Evolutionary conservation across 2,797 vertebrate species (phyloP).

Genomic region (Zalophus californianus): DNA sequence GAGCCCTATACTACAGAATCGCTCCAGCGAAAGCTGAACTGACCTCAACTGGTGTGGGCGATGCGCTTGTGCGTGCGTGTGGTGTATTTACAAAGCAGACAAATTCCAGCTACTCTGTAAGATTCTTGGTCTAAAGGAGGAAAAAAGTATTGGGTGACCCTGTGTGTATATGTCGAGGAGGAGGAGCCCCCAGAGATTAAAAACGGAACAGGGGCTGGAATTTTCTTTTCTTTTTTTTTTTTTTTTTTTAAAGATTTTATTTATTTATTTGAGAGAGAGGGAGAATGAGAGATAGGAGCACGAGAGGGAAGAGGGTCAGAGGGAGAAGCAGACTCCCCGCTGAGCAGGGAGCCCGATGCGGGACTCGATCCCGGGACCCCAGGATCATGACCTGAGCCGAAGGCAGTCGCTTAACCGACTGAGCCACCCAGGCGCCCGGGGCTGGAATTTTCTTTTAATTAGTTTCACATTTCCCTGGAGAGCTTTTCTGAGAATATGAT

Average conservation of each 20-base stretch:
- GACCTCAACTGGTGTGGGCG: conserved; percentile 78
- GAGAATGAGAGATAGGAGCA: too few relatives aligned
- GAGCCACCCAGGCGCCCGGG: too few relatives aligned
- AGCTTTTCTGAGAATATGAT: conserved; percentile 74
- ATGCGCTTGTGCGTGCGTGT: not conserved
- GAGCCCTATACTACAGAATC: conserved; percentile 61
- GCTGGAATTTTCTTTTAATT: conserved; percentile 73
- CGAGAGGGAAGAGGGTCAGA: too few relatives aligned
- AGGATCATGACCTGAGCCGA: too few relatives aligned
- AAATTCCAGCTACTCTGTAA: not conserved
- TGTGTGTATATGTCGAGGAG: not conserved
- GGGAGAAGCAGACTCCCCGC: too few relatives aligned
- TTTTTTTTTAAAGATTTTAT: too few relatives aligned
- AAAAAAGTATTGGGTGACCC: conserved; percentile 56
- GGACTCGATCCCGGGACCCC: too few relatives aligned
- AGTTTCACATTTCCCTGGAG: conserved; percentile 72
- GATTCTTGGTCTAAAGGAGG: conserved; percentile 43
- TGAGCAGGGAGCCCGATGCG: too few relatives aligned
- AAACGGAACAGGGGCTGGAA: conserved; percentile 44
- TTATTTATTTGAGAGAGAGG: too few relatives aligned
- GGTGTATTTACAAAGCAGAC: not conserved
- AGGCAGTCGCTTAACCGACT: too few relatives aligned
- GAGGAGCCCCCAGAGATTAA: conserved; percentile 56
- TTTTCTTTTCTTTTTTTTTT: too few relatives aligned
- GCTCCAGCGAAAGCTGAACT: conserved; percentile 73